A percentile compares a stretch with the other conserved stretches of the same genome.
Conservation (phyloP, 1,140 invertebrate genomes). For the Drosophila pectinifera region DNA sequence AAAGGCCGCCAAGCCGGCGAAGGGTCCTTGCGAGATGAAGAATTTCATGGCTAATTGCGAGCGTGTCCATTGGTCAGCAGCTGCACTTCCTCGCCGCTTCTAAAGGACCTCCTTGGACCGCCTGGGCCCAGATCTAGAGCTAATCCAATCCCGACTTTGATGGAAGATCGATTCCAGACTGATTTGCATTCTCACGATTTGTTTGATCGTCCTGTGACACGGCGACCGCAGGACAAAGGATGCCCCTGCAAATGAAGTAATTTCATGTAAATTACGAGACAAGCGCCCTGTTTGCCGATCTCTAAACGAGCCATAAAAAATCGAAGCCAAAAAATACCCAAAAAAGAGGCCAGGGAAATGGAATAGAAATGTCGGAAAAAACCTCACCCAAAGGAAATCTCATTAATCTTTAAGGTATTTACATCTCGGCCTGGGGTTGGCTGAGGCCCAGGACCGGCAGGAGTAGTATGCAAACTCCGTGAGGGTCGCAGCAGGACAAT, state of each 20-base stretch:
- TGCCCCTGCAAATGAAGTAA: conserved; percentile 73
- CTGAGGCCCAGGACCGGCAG: not conserved
- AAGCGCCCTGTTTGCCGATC: conserved; percentile 73
- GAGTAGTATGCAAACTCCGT: conserved; percentile 63
- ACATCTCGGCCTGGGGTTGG: conserved; percentile 20
- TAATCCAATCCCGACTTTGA: conserved; percentile 31
- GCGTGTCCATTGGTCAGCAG: conserved; percentile 65
- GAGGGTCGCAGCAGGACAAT: conserved; percentile 58
- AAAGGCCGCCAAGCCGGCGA: conserved; percentile 25
- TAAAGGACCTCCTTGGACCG: conserved; percentile 28
- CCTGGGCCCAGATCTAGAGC: conserved; percentile 12
- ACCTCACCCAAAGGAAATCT: conserved; percentile 62
- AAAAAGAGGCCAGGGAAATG: conserved; percentile 4
- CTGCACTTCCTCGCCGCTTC: conserved; percentile 17
- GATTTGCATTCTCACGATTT: conserved; percentile 56
- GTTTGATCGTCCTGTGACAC: conserved; percentile 33
- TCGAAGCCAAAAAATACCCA: conserved; percentile 4
- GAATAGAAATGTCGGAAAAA: conserved; percentile 14
- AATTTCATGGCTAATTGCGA: conserved; percentile 76
- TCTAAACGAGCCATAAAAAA: conserved; percentile 80
- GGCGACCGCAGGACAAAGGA: conserved; percentile 17
- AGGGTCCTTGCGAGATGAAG: conserved; percentile 51
- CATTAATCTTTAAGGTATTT: conserved; percentile 79
- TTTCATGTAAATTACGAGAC: conserved; percentile 84
- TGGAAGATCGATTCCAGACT: conserved; percentile 43